Evolutionary conservation across 2,888 invertebrate genomes (phyloP), one percentile per base, ranked within the genome.

Genomic region (Caenorhabditis macrosperma): DNA sequence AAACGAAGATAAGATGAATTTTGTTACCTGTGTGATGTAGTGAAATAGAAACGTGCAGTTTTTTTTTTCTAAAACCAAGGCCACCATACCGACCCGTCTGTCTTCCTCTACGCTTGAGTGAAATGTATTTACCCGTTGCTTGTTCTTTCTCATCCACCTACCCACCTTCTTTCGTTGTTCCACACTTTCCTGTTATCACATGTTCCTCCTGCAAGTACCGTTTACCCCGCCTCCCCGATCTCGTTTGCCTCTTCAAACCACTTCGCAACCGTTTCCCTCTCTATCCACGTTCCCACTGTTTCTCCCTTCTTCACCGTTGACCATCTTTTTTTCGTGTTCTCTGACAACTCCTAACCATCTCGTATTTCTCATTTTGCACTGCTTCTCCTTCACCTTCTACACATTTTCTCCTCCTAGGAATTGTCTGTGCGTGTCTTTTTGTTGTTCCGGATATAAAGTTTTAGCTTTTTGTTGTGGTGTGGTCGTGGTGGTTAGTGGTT

Each of bases 371-470:
- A 61, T 41, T 71, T 61, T 71, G 52, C 38, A 68, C 55, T 26
- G 10, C 20, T 59, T 38, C 35, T 22, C 26, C n/a, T 26, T 20
- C 33, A 2, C 24, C 35, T 38, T 59, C 38, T 60, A 6, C 17
- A 17, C 54, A 17, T 24, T 50, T 67, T 50, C 41, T 64, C 17
- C 26, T 57, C 24, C 60, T 66, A 28, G 22, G 35, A n/a, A 55
- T 54, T 30, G 9, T 46, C 33, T 60, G 55, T 50, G 50, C 44
- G 48, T 63, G 35, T 55, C 20, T 52, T 52, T 66, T 35, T 38
- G 48, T 74, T 66, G 26, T 59, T 59, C 48, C 46, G 26, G 26
- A 67, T 67, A 75, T 66, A 61, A 75, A 66, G 66, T 75, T 67
- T 67, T 75, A 67, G 61, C 60, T 46, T 46, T 33, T 52, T 54